These are phyloP conservation scores for Norana najaformis DNA, from an alignment of 2,888 invertebrate genomes.

Conservation along the genomic window DNA sequence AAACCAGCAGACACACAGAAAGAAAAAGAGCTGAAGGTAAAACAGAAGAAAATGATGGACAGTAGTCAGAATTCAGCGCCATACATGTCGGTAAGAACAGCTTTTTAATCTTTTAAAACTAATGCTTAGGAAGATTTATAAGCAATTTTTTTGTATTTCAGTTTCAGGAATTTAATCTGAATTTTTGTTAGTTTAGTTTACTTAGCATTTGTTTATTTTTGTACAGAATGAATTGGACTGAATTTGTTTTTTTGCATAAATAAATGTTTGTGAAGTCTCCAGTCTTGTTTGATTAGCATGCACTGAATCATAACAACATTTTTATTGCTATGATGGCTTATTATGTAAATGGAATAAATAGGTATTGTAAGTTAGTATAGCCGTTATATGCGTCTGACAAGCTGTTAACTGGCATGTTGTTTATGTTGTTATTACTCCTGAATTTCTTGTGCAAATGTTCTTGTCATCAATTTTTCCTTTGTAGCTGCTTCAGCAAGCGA, in stretches of 20 bases:
- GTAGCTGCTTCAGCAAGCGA: constrained; percentile 17
- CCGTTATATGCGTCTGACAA: background rate
- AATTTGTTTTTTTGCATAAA: background rate
- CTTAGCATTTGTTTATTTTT: background rate
- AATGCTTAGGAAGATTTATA: background rate
- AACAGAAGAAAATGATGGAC: constrained; percentile 22
- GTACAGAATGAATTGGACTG: background rate
- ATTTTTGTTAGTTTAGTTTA: background rate
- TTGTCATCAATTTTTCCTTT: background rate
- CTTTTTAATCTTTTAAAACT: background rate
- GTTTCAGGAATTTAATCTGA: background rate
- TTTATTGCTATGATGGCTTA: background rate
- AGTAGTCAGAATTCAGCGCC: background rate
- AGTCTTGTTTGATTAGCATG: background rate
- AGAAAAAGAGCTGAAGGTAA: constrained; percentile 32
- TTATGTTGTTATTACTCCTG: background rate
- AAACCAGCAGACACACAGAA: constrained; percentile 35
- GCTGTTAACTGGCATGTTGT: background rate
- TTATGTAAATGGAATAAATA: no score
- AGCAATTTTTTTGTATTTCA: background rate
- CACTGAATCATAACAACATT: background rate
- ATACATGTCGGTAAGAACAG: constrained; percentile 15
- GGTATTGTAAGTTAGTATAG: no score
- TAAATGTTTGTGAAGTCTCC: background rate
- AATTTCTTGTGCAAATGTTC: background rate